Evolutionary conservation across 2,888 invertebrate species (phyloP).

Genomic region (Drosophila buzzatii): DNA sequence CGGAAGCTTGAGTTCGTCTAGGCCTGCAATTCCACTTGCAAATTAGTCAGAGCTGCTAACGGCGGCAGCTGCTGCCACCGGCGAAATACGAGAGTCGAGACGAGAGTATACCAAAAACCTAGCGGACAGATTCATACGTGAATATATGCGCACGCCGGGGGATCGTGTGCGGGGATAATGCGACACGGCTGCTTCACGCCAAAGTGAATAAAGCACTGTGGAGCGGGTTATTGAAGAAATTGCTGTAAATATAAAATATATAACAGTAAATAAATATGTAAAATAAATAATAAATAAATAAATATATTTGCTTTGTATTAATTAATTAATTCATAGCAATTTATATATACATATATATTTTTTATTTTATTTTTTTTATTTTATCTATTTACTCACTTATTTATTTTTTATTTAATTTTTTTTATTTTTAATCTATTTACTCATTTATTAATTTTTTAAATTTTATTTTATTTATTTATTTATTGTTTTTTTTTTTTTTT

Average conservation of each 20-base stretch:
- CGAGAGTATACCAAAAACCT: conserved; percentile 35
- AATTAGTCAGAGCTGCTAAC: conserved; percentile 61
- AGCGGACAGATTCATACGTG: conserved; percentile 16
- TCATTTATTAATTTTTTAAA: no score
- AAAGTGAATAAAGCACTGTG: conserved; percentile 45
- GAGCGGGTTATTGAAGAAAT: background rate
- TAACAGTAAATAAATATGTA: no score
- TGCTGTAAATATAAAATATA: background rate
- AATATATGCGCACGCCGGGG: background rate
- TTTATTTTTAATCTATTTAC: no score
- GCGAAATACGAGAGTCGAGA: conserved; percentile 38
- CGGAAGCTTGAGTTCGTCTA: conserved; percentile 65
- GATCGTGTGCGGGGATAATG: conserved; percentile 12
- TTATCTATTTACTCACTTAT: no score
- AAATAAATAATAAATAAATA: no score
- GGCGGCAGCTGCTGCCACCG: conserved; percentile 41
- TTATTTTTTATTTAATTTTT: no score
- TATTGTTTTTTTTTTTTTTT: no score
- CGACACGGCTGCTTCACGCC: conserved; percentile 70
- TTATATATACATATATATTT: no score
- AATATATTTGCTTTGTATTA: no score
- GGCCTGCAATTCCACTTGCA: conserved; percentile 71
- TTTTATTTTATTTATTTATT: no score
- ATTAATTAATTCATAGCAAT: no score
- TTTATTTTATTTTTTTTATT: no score